These are phyloP conservation scores for Drepana arcuata DNA, from an alignment of 1,140 invertebrate genomes.

Conservation along the genomic window DNA sequence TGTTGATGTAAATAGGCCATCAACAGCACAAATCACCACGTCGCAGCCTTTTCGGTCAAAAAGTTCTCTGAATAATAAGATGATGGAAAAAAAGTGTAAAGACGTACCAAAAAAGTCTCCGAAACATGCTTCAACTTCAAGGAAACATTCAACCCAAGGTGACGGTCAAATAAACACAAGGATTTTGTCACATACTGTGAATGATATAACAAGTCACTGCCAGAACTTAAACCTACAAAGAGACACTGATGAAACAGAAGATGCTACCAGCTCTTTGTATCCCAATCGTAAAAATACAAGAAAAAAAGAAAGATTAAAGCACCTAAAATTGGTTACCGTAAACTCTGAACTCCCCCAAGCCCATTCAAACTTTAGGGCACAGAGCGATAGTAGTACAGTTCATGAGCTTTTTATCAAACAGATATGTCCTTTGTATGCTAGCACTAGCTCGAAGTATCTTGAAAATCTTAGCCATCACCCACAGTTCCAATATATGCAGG, in stretches of 20 bases:
- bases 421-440: conserved; percentile 40
- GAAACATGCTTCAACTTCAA: conserved; percentile 3
- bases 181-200: neutral
- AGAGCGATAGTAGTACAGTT: conserved; percentile 6
- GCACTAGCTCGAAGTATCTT: conserved; percentile 38
- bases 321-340: no score
- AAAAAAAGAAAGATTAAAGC: conserved; percentile 41
- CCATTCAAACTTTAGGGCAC: no score
- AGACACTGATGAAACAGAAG: conserved; percentile 15
- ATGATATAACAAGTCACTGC: conserved; percentile 6
- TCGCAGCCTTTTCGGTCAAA: conserved; percentile 16
- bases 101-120: conserved; percentile 5
- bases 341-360: no score
- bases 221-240: conserved; percentile 25
- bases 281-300: conserved; percentile 40
- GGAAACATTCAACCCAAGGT: conserved; percentile 7
- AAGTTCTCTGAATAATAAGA: conserved; percentile 9
- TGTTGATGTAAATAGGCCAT: conserved; percentile 14
- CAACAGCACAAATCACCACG: conserved; percentile 13
- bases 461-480: conserved; percentile 50
- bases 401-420: conserved; percentile 38
- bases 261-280: conserved; percentile 4
- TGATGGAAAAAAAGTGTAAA: conserved; percentile 7
- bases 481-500: conserved; percentile 37
- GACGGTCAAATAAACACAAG: neutral